Evolutionary conservation across 2,888 invertebrate species (phyloP).

Genomic region (Netelia fuscicornis): DNA sequence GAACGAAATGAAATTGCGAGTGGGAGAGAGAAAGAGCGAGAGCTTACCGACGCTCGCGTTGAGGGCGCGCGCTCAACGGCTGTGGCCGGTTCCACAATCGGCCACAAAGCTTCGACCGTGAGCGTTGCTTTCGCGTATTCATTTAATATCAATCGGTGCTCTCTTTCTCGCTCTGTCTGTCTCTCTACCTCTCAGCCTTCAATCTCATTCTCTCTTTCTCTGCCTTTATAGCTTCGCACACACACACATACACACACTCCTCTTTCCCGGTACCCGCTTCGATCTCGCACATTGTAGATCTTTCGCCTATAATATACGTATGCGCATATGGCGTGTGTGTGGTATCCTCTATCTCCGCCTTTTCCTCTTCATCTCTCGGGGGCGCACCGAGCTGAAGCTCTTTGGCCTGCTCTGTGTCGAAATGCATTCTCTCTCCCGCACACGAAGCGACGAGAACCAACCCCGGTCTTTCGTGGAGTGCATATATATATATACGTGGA

Average conservation of each 20-base stretch:
- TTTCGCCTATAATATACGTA: not conserved
- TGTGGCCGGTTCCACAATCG: conserved; percentile 57
- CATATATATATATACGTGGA: not conserved
- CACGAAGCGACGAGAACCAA: not conserved
- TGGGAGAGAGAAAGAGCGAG: conserved; percentile 6
- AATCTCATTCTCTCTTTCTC: conserved; percentile 30
- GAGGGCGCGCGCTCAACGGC: conserved; percentile 40
- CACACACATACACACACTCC: not conserved
- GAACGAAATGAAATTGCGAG: conserved; percentile 77
- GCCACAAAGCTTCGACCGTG: conserved; percentile 66
- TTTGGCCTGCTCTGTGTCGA: conserved; percentile 22
- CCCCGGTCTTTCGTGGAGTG: not conserved
- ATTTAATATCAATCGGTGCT: conserved; percentile 72
- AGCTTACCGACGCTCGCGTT: conserved; percentile 27
- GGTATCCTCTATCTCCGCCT: conserved; percentile 58
- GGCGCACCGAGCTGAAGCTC: conserved; percentile 14
- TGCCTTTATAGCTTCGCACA: not conserved
- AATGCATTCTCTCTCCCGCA: conserved; percentile 35
- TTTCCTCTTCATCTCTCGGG: conserved; percentile 61
- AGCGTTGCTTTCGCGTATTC: conserved; percentile 58
- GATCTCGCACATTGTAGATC: not conserved
- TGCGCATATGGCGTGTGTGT: conserved; percentile 22
- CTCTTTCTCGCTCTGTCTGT: conserved; percentile 48
- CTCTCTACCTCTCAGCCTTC: conserved; percentile 34
- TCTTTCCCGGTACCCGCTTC: not conserved